Evolutionary conservation across 2,113 vertebrate genomes (phyloP).

Genomic region (Heloderma charlesbogerti): DNA sequence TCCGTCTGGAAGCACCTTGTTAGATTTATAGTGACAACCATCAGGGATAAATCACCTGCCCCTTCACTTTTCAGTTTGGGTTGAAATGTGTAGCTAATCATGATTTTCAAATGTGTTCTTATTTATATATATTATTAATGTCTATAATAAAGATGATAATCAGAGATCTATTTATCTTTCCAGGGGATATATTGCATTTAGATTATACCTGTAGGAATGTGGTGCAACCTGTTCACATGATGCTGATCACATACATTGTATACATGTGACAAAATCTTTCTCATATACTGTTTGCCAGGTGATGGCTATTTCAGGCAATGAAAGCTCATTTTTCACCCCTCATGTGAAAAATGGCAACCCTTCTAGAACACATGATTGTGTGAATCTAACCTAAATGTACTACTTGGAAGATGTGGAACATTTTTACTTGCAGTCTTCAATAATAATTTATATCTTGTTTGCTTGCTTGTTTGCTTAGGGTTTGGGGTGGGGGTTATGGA

Average conservation of each 20-base stretch:
- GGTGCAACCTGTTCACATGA: not conserved
- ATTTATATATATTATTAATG: not conserved
- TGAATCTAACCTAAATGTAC: not conserved
- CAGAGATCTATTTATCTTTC: constrained; percentile 11
- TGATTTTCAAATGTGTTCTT: not conserved
- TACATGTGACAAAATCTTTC: not conserved
- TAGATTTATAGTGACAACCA: too few species aligned
- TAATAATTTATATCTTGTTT: not conserved
- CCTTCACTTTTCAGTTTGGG: not conserved
- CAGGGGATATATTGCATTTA: constrained; percentile 16
- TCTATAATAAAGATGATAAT: constrained; percentile 18
- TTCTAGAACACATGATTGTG: not conserved
- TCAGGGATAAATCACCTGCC: not conserved
- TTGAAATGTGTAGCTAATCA: not conserved
- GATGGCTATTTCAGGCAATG: not conserved
- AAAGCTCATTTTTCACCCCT: not conserved
- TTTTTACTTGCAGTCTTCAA: not conserved
- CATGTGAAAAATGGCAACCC: not conserved
- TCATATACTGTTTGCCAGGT: not conserved
- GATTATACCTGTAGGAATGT: not conserved
- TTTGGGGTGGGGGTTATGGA: not conserved
- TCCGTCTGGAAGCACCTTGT: not conserved
- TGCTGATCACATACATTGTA: not conserved
- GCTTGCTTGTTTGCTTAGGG: not conserved
- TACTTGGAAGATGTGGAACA: not conserved